Evolutionary conservation across 1,140 invertebrate genomes (phyloP), one percentile per base, ranked within the genome.

Genomic region (Cotesia typhae): DNA sequence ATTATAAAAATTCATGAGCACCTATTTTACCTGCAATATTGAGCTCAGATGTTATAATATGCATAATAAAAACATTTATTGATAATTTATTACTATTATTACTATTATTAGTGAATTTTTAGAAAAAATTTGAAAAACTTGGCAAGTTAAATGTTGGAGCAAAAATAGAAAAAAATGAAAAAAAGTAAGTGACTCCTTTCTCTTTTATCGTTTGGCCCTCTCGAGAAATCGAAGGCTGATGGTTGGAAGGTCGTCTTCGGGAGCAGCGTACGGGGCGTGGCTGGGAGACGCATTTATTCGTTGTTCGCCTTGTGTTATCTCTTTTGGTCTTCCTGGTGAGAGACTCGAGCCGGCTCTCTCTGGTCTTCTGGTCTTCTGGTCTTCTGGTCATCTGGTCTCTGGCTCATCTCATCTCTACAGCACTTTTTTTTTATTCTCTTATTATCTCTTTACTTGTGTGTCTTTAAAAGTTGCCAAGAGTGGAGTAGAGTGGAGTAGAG

Each of bases 221-320:
- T 41, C 57, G 38, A 55, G 36, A 63, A 35, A 63, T 73, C 71
- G 75, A 76, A 74, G 75, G 70, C 74, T 59, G 52, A 47, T 68
- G 41, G 72, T 69, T 72, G 74, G 73, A 75, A 72, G 75, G 74
- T 75, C 75, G 74, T 77, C 68, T 60, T 67, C 70, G 37, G 70
- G 70, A 71, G 70, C 70, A 71, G 35, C 51, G 37, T 51, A 47
- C 51, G 70, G 64, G 70, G 70, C 70, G 70, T 72, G 70, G 70
- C 63, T 38, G 70, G 20, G 61, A 75, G 74, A 70, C 75, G 74
- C 74, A 74, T 75, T 55, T 76, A 77, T 75, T 74, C 72, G 75
- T 47, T 57, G 67, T 59, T 73, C 28, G 66, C 71, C 70, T 66
- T 35, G 60, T 4, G 28, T 17, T 28, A 7, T 70, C 2, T 60